These are phyloP conservation scores for Eumerus sabulonum DNA, from an alignment of 2,888 invertebrate genomes.

Conservation along the genomic window DNA sequence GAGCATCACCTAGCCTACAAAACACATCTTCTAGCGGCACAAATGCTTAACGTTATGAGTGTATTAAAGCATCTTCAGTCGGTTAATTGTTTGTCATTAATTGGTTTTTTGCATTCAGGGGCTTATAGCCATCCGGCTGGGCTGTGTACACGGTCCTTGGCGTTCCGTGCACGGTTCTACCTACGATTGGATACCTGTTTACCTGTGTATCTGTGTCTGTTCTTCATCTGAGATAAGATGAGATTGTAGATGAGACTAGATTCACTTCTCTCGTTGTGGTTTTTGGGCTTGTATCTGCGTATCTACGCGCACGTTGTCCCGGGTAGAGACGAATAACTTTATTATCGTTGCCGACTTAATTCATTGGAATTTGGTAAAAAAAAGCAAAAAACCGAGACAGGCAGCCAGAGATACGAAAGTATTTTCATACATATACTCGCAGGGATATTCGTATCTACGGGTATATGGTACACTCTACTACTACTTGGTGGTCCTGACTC, in stretches of 20 bases:
- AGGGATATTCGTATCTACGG: slow-evolving; percentile 13
- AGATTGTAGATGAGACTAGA: slow-evolving; percentile 51
- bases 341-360: slow-evolving; percentile 32
- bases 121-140: too few species aligned
- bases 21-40: slow-evolving; percentile 31
- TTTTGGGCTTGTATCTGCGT: slow-evolving; percentile 5
- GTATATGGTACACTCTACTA: slow-evolving; percentile 14
- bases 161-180: too few species aligned
- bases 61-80: slow-evolving; percentile 57
- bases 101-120: slow-evolving; percentile 61
- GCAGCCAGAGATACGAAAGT: background rate
- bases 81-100: slow-evolving; percentile 66
- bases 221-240: slow-evolving; percentile 24
- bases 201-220: background rate
- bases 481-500: slow-evolving; percentile 46
- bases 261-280: slow-evolving; percentile 3
- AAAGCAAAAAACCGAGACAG: too few species aligned
- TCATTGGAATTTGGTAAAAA: slow-evolving; percentile 5
- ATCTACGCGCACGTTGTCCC: slow-evolving; percentile 3
- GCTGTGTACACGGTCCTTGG: too few species aligned
- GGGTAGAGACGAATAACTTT: slow-evolving; percentile 35
- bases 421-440: background rate
- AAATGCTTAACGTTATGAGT: slow-evolving; percentile 53
- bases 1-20: slow-evolving; percentile 1
- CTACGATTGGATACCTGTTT: too few species aligned